A percentile compares a stretch with the other conserved stretches of the same genome.
These are phyloP conservation scores for Delia radicum DNA, from an alignment of 1,140 invertebrate genomes.

Conservation along the genomic window DNA sequence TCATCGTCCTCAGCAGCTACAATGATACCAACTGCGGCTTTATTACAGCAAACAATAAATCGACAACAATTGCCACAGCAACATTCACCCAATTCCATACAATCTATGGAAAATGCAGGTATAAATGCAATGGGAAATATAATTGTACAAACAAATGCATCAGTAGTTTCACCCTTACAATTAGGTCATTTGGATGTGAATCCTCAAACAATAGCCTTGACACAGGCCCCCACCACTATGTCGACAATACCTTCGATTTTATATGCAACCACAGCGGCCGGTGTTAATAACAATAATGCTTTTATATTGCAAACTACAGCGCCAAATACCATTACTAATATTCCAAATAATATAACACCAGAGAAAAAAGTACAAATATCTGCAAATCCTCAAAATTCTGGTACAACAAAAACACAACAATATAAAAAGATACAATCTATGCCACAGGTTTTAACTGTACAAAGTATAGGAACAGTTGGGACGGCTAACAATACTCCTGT, in stretches of 20 bases:
- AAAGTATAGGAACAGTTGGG: slow-evolving; percentile 24
- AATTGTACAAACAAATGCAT: not conserved
- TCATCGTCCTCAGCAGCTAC: not conserved
- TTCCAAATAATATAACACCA: not conserved
- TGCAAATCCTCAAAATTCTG: not conserved
- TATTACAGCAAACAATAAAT: not conserved
- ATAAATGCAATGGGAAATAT: not conserved
- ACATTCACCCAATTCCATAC: not conserved
- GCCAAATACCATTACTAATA: not conserved
- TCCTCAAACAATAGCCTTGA: slow-evolving; percentile 5
- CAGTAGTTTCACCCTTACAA: slow-evolving; percentile 9
- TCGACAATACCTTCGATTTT: slow-evolving; percentile 8
- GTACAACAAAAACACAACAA: not conserved
- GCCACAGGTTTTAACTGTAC: slow-evolving; percentile 29
- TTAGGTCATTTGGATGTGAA: slow-evolving; percentile 3
- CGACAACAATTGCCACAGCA: not conserved
- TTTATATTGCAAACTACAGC: slow-evolving; percentile 30
- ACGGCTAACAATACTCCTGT: not conserved
- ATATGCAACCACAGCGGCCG: slow-evolving; percentile 11
- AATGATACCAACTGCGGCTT: not conserved
- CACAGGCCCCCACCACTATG: not conserved
- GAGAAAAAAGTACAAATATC: slow-evolving; percentile 25
- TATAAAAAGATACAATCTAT: slow-evolving; percentile 27
- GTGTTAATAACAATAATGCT: slow-evolving; percentile 27
- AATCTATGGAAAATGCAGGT: not conserved